Conservation (phyloP, 2,888 invertebrate genomes). For the Acrocera orbiculus region DNA sequence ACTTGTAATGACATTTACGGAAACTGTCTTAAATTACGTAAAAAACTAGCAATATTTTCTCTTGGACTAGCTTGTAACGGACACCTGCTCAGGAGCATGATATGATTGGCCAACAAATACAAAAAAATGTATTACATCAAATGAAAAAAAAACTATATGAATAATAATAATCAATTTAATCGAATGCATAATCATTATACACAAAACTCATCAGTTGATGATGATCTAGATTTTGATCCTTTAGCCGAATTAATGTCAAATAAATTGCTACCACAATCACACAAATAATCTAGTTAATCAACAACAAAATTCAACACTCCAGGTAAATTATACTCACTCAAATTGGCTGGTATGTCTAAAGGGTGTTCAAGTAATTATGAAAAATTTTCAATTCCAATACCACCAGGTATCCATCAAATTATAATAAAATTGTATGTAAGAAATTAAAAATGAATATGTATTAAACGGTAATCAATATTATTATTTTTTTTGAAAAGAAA, state of each 20-base stretch:
- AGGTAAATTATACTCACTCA: conserved; percentile 22
- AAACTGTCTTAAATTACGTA: too few species aligned
- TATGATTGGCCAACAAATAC: conserved; percentile 20
- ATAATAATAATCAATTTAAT: conserved; percentile 12
- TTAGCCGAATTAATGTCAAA: conserved; percentile 89
- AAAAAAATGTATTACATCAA: conserved; percentile 21
- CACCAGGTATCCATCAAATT: conserved; percentile 21
- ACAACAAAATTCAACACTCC: conserved; percentile 24
- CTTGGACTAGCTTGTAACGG: too few species aligned
- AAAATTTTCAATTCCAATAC: conserved; percentile 20
- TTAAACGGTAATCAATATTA: too few species aligned
- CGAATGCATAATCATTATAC: conserved; percentile 22
- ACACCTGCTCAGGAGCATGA: too few species aligned
- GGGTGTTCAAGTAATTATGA: conserved; percentile 20
- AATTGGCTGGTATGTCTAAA: conserved; percentile 21
- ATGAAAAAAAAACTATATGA: conserved; percentile 17
- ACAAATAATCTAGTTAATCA: conserved; percentile 22
- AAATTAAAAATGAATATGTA: too few species aligned
- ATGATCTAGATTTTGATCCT: conserved; percentile 41
- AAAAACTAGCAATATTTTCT: too few species aligned
- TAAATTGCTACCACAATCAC: conserved; percentile 39
- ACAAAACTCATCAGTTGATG: conserved; percentile 25
- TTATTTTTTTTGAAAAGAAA: too few species aligned
- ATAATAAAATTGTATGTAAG: conserved; percentile 14
- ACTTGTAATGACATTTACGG: too few species aligned